phyloP scores from a whole-genome alignment of 2,113 vertebrate genomes.

The Mohoua ochrocephala region DNA sequence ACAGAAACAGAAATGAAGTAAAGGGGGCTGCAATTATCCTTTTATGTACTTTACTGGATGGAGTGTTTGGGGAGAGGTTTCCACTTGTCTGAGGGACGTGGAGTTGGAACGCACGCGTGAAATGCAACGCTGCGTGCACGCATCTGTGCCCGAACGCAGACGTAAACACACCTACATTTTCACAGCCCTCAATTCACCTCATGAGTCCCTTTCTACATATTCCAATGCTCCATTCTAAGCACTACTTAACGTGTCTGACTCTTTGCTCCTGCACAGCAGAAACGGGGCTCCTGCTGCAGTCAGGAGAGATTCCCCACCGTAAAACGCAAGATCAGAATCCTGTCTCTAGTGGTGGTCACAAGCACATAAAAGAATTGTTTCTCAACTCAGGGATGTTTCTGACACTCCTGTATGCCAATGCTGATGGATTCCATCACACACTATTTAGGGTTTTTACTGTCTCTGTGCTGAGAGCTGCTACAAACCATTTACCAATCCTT shows the following conservation, averaged over 20 bases:
- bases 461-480: constrained; percentile 36
- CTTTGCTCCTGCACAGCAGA: background rate
- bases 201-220: background rate
- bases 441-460: background rate
- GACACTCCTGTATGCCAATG: background rate
- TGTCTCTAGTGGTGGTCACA: background rate
- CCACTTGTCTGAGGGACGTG: background rate
- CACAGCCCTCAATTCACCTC: background rate
- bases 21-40: constrained; percentile 29
- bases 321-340: background rate
- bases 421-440: background rate
- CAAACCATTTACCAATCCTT: constrained; percentile 59
- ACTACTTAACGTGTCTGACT: background rate
- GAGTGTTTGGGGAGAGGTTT: background rate
- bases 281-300: background rate
- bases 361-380: background rate
- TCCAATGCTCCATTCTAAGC: background rate
- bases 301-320: background rate
- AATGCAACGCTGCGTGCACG: background rate
- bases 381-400: background rate
- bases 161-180: fast-evolving
- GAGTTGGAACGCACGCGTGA: background rate
- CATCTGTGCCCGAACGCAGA: background rate
- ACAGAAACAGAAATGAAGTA: background rate
- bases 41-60: constrained; percentile 1